Evolutionary conservation across 2,888 invertebrate species (phyloP).

Genomic region (Synanthedon myopaeformis): DNA sequence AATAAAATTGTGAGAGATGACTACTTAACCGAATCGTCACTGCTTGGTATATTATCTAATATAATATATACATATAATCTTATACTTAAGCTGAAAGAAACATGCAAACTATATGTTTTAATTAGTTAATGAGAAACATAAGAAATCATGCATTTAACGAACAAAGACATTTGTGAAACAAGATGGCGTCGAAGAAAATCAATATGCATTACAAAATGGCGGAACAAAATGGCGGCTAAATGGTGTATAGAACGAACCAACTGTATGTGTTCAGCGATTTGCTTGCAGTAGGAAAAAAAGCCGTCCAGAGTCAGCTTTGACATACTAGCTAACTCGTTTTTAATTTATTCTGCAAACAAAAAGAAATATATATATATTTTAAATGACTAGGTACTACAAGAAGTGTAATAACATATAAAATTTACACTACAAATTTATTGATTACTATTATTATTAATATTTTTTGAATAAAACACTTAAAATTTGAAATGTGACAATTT

Average conservation of each 20-base stretch:
- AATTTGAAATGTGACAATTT: no score
- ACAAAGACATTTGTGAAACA: slow-evolving; percentile 16
- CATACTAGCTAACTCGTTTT: slow-evolving; percentile 50
- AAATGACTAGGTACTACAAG: background rate
- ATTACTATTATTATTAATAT: no score
- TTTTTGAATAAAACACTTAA: no score
- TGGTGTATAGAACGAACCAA: slow-evolving; percentile 55
- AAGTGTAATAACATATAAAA: no score
- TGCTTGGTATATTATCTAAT: no score
- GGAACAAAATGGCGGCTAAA: slow-evolving; percentile 32
- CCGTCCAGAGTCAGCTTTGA: slow-evolving; percentile 67
- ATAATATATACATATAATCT: no score
- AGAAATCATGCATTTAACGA: background rate
- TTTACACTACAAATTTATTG: no score
- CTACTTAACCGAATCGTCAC: no score
- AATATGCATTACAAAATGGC: slow-evolving; percentile 20
- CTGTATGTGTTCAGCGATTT: slow-evolving; percentile 68
- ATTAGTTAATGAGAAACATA: background rate
- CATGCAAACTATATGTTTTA: background rate
- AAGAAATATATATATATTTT: slow-evolving; percentile 23
- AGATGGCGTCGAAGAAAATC: slow-evolving; percentile 26
- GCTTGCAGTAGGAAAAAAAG: slow-evolving; percentile 71
- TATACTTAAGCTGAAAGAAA: background rate
- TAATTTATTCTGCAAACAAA: slow-evolving; percentile 60
- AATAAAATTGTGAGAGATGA: no score